phyloP scores from a whole-genome alignment of 2,888 invertebrate species.

The Rhagonycha lutea region DNA sequence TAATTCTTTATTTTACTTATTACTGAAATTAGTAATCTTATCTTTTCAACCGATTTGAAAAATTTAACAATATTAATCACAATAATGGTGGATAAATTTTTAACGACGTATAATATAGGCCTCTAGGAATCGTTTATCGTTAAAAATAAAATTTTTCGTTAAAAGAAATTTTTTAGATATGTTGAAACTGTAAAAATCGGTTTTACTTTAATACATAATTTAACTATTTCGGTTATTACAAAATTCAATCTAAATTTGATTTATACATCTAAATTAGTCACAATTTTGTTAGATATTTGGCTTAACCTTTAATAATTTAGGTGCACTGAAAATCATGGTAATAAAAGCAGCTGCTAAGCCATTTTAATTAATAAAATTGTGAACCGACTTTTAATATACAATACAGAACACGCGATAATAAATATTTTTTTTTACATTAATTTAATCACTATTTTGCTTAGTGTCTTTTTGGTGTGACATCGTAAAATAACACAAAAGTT shows the following conservation, averaged over 20 bases:
- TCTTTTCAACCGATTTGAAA: not conserved
- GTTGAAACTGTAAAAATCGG: conserved; percentile 14
- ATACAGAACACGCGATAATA: conserved; percentile 17
- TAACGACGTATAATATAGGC: conserved; percentile 16
- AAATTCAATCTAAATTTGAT: conserved; percentile 2
- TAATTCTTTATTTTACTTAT: not conserved
- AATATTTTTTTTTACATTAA: conserved; percentile 6
- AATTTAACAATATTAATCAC: not conserved
- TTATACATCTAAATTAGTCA: conserved; percentile 2
- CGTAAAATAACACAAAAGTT: not conserved
- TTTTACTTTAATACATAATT: not conserved
- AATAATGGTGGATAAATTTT: conserved; percentile 7
- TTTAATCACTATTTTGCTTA: conserved; percentile 4
- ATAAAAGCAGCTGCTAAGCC: not conserved
- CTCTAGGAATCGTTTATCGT: conserved; percentile 19
- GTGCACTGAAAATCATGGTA: not conserved
- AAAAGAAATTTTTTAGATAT: conserved; percentile 15
- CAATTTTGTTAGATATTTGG: not conserved
- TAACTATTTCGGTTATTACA: not conserved
- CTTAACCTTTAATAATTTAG: not conserved
- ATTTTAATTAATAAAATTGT: conserved; percentile 3
- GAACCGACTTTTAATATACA: conserved; percentile 14
- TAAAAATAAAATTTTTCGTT: conserved; percentile 13
- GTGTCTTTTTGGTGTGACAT: not conserved
- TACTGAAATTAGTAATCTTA: not conserved